These are phyloP conservation scores for Cyprinodon diabolis DNA, from an alignment of 2,797 vertebrate species.

Conservation along the genomic window DNA sequence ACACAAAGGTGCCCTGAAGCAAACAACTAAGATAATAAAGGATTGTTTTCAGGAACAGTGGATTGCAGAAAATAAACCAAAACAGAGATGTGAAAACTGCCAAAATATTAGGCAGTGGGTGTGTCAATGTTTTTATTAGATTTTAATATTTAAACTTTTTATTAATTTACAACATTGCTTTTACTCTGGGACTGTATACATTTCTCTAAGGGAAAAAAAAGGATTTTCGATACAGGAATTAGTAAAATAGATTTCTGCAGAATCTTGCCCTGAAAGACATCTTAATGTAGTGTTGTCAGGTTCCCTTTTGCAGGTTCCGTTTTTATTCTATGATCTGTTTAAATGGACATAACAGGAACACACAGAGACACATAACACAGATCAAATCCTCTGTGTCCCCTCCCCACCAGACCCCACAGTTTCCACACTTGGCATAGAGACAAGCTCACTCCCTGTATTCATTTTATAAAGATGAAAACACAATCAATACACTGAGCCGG, in stretches of 20 bases:
- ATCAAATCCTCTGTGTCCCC: constrained; percentile 18
- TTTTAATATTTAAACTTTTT: neutral
- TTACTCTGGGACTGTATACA: neutral
- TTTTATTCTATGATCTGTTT: constrained; percentile 27
- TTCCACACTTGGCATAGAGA: constrained; percentile 63
- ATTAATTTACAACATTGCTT: neutral
- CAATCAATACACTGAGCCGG: constrained; percentile 82
- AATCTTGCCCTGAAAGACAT: neutral
- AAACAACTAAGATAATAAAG: no score
- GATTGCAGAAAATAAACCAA: neutral
- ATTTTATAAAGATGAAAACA: constrained; percentile 84
- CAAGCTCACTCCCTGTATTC: constrained; percentile 66
- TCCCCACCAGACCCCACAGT: constrained; percentile 25
- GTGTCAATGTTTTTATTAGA: neutral
- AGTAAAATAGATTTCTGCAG: neutral
- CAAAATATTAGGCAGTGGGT: neutral
- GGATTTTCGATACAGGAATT: no score
- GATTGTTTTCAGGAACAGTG: no score
- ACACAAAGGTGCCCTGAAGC: no score
- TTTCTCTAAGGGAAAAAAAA: neutral
- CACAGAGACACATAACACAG: constrained; percentile 10
- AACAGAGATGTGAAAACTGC: neutral
- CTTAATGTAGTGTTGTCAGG: constrained; percentile 4
- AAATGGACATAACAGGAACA: constrained; percentile 31
- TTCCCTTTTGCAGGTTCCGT: neutral